Conservation (phyloP, 2,113 vertebrate genomes). For the Leucopternis melanops region DNA sequence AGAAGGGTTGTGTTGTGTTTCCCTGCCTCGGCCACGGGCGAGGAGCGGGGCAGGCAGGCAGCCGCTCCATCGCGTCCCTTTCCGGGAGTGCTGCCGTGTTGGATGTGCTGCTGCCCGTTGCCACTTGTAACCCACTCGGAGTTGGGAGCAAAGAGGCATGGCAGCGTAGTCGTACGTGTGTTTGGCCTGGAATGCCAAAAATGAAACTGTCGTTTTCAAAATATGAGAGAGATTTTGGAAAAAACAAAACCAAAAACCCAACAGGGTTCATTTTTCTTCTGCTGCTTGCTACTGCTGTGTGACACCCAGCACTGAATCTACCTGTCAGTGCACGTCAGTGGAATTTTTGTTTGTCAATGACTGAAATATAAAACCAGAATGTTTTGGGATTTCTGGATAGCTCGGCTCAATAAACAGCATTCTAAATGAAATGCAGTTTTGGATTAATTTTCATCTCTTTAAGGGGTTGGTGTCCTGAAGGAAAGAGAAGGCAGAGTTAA, state of each 20-base stretch:
- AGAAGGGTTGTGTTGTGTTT: not conserved
- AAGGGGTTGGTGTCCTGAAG: not conserved
- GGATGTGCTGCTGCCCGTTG: not conserved
- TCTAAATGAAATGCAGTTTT: not conserved
- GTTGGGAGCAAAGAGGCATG: not conserved
- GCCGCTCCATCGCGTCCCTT: not conserved
- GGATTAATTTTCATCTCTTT: not conserved
- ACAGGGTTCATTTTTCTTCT: not conserved
- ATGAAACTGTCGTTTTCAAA: not conserved
- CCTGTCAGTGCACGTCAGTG: not conserved
- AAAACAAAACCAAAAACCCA: not conserved
- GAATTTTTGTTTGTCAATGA: not conserved
- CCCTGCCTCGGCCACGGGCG: not conserved
- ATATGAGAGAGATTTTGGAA: not conserved
- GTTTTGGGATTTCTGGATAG: not conserved
- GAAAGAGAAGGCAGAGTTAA: not conserved
- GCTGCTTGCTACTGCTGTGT: accelerated
- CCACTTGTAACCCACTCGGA: accelerated
- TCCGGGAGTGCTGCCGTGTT: accelerated
- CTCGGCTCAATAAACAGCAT: not conserved
- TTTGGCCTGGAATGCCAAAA: not conserved
- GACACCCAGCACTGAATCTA: not conserved
- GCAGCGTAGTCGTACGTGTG: accelerated
- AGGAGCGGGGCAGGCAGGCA: not conserved
- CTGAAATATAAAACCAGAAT: not conserved